A percentile compares a stretch with the other conserved stretches of the same genome.
phyloP scores from a whole-genome alignment of 2,113 vertebrate genomes.

The Irena cyanogastra region DNA sequence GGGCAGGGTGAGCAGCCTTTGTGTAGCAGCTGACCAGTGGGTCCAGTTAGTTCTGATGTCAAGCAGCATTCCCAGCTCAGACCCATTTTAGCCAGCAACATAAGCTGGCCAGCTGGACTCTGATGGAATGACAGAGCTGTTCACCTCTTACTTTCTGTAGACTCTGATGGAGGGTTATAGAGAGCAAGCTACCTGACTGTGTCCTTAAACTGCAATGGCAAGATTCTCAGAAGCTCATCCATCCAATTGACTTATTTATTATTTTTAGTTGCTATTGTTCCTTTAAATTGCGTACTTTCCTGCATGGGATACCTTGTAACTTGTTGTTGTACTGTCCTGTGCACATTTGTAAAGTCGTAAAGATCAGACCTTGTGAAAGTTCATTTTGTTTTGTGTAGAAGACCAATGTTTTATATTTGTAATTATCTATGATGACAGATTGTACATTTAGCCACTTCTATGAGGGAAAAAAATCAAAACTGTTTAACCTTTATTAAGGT shows the following conservation, averaged over 20 bases:
- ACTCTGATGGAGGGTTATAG: background rate
- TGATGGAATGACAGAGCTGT: background rate
- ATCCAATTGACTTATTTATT: fast-evolving
- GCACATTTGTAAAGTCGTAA: background rate
- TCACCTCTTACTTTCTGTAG: background rate
- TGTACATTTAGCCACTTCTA: background rate
- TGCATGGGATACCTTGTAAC: background rate
- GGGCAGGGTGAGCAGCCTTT: background rate
- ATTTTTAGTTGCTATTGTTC: background rate
- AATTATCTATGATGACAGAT: background rate
- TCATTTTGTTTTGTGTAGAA: background rate
- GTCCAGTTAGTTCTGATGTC: background rate
- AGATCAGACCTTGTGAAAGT: background rate
- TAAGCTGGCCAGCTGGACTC: background rate
- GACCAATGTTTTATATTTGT: background rate
- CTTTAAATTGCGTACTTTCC: background rate
- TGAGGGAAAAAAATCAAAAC: background rate
- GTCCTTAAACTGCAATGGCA: background rate
- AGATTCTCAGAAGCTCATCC: background rate
- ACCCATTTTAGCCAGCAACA: background rate
- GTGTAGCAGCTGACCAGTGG: background rate
- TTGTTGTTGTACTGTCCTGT: background rate
- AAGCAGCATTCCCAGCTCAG: background rate
- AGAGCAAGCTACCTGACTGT: background rate
- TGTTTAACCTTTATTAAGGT: background rate